Evolutionary conservation across 1,140 invertebrate species (phyloP), one percentile per base, ranked within the genome.

Genomic region (Bombus vancouverensis): DNA sequence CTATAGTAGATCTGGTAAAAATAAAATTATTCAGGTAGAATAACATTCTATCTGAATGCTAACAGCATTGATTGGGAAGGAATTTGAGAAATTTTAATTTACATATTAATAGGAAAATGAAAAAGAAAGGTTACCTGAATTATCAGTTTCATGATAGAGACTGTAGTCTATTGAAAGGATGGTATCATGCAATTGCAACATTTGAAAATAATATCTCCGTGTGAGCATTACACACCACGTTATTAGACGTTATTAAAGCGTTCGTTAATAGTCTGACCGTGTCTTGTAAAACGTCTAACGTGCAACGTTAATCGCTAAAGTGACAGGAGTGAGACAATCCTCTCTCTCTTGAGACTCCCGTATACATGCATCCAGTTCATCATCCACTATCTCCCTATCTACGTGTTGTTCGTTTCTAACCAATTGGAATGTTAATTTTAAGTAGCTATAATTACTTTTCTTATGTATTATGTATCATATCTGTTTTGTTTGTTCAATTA

Each of bases 291-390:
- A 44, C 37, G 70, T 42, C 68, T 73, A 9, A 10, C 39, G 37
- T 4, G 47, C 39, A 53, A 32, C 32, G 80, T 82, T 74, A 82
- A 74, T 74, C 53, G 80, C n/a, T 34, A 10, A 74, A 82, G 71
- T 74, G 71, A 82, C 71, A 82, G 70, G 80, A 82, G n/a, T 47
- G 71, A 82, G 68, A 81, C 80, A 82, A 57, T 37, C 80, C 47
- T 22, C 80, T 81, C 53, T 62, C 59, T 81, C 53, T 22, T 10
- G 12, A 62, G 18, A 71, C 80, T 74, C 80, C 80, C 53, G 80
- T 74, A 57, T 82, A 82, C 74, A 74, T 65, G 70, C 80, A 74
- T 25, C 71, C n/a, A n/a, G 71, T 62, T 82, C 70, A 34, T 82
- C 80, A 37, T 82, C 53, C 72, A 47, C n/a, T n/a, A 62, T n/a